Conservation (phyloP, 2,113 vertebrate genomes). For the Psammodynastes pulverulentus region DNA sequence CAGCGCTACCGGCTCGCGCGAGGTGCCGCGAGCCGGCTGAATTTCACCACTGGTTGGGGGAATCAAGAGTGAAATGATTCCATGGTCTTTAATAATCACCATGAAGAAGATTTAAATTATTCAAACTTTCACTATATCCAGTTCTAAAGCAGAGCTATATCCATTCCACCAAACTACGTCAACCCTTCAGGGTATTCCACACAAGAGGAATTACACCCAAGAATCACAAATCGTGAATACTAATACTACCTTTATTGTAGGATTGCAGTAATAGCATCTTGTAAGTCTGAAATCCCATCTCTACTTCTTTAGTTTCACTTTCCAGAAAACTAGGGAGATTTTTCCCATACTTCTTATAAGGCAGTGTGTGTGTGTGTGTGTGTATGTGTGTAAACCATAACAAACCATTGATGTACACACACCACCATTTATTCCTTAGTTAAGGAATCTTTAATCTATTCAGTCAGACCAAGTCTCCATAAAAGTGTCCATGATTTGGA, state of each 20-base stretch:
- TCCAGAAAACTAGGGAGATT: neutral
- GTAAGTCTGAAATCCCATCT: neutral
- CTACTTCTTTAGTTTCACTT: neutral
- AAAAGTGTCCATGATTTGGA: neutral
- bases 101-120: neutral
- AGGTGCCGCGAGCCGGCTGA: no score
- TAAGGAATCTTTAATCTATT: neutral
- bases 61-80: neutral
- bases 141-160: neutral
- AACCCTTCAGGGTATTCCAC: neutral
- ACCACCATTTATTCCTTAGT: neutral
- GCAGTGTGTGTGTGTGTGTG: neutral
- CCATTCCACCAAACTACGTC: rapidly evolving
- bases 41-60: no score
- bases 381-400: no score
- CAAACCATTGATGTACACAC: neutral
- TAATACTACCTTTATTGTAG: neutral
- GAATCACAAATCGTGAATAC: neutral
- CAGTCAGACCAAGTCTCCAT: neutral
- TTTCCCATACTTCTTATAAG: neutral
- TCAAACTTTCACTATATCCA: neutral
- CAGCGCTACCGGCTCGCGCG: no score
- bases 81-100: neutral
- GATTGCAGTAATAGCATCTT: neutral
- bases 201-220: neutral